A percentile compares a stretch with the other conserved stretches of the same genome.
Conservation (phyloP, 2,113 vertebrate genomes). For the Chloropsis cyanopogon region DNA sequence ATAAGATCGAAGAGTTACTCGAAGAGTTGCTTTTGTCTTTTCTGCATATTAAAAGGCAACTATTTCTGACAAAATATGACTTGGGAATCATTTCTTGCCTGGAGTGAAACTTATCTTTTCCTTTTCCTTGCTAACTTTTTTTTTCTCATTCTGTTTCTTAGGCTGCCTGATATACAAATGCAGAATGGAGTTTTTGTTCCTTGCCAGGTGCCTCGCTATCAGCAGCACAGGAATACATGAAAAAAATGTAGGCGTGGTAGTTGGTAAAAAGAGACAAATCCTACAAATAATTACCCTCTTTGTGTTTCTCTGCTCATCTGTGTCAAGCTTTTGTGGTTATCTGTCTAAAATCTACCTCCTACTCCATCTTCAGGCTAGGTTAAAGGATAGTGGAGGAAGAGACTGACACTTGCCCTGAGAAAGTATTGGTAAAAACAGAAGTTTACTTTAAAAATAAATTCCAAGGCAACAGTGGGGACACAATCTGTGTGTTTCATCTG, state of each 20-base stretch:
- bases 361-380: not conserved
- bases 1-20: not conserved
- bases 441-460: constrained; percentile 20
- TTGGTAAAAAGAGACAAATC: constrained; percentile 19
- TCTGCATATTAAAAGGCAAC: not conserved
- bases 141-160: not conserved
- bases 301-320: not conserved
- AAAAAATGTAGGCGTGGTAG: not conserved
- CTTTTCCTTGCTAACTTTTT: not conserved
- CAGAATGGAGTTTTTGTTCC: constrained; percentile 13
- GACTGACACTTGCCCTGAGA: not conserved
- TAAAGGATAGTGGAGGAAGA: not conserved
- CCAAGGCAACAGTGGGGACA: not conserved
- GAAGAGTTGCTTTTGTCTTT: not conserved
- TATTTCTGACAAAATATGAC: not conserved
- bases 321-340: not conserved
- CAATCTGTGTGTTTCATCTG: constrained; percentile 1
- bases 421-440: not conserved
- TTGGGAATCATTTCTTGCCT: not conserved
- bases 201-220: not conserved
- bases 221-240: not conserved
- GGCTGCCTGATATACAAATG: not conserved
- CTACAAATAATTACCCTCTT: not conserved
- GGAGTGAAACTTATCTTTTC: not conserved
- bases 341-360: not conserved